A percentile compares a stretch with the other conserved stretches of the same genome.
These are phyloP conservation scores for Masnerella sp. DNA, from an alignment of 2,888 invertebrate species.

Conservation along the genomic window DNA sequence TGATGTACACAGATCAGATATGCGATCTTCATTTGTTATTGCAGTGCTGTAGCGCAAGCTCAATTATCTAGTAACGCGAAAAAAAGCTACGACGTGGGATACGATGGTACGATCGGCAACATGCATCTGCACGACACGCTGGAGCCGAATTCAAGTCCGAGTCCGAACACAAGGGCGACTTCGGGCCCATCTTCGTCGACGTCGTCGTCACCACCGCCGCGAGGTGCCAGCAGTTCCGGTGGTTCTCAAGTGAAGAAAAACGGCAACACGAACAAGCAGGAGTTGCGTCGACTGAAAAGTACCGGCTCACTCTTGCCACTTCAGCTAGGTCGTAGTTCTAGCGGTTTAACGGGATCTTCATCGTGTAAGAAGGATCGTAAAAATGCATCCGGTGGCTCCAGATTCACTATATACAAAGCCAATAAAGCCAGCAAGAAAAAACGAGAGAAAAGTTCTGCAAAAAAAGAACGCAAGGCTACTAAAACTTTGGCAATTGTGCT, in stretches of 20 bases:
- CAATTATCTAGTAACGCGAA: slow-evolving; percentile 67
- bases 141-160: slow-evolving; percentile 74
- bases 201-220: slow-evolving; percentile 70
- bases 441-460: slow-evolving; percentile 94
- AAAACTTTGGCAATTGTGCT: slow-evolving; percentile 99
- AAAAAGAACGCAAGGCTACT: slow-evolving; percentile 97
- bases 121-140: slow-evolving; percentile 69
- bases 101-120: slow-evolving; percentile 71
- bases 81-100: slow-evolving; percentile 72
- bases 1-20: too few species aligned
- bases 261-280: slow-evolving; percentile 71
- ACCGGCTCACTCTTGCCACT: slow-evolving; percentile 72
- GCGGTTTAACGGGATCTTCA: slow-evolving; percentile 75
- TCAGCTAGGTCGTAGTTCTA: slow-evolving; percentile 71
- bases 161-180: slow-evolving; percentile 71
- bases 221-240: slow-evolving; percentile 61
- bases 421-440: slow-evolving; percentile 97
- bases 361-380: slow-evolving; percentile 86
- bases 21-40: slow-evolving; percentile 60
- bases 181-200: slow-evolving; percentile 75
- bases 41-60: slow-evolving; percentile 74
- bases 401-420: slow-evolving; percentile 95
- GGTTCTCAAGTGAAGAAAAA: slow-evolving; percentile 70
- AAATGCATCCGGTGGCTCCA: slow-evolving; percentile 83
- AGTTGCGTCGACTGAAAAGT: slow-evolving; percentile 72